Base-by-base conservation (phyloP, 2,888 invertebrate genomes). In the Drosophila borealis region DNA sequence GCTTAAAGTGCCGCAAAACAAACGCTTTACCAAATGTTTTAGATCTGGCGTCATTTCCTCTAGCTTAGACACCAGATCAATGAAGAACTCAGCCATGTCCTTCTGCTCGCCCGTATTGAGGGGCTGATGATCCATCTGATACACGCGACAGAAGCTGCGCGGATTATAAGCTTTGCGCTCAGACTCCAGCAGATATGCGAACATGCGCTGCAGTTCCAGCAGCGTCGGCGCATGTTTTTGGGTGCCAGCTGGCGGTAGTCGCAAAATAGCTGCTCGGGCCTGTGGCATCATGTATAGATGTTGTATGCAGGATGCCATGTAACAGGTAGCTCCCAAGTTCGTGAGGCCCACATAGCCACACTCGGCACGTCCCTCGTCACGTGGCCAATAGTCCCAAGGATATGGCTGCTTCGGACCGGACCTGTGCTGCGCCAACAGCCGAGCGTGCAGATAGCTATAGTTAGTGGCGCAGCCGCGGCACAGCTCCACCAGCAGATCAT, bases 301-400 rank as follows among this genome's bases (percentile, higher is more conserved):
- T 92, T 98, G 98, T 95, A 98, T 97, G 90, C 98, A 98, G 3
- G 98, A 97, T 10, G 98, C 98, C 98, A 98, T 98, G 92, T 98
- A 98, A 91, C 98, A 98, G 1, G 98, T 98, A 29, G 98, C 98
- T 29, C 98, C 98, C 14, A 98, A 94, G 93, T 98, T 98, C 0
- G 98, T 98, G 4, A 98, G 93, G 0, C 98, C 98, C 1, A 98
- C 98, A 92, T 97, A 98, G 11, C 98, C 98, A 92, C 98, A 98
- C 89, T 97, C 97, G 0, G 98, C 96, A 1, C 98, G 94, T 0
- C 98, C 97, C 91, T 98, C 98, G 90, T 98, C 98, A 70, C 97
- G 96, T 3, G 98, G 98, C 98, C 98, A 98, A 93, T 98, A 98
- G 92, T 98, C 98, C 98, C 98, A 98, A 0, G 97, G 97, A 93